These are phyloP conservation scores for Garra rufa DNA, from an alignment of 2,113 vertebrate species.

Conservation along the genomic window DNA sequence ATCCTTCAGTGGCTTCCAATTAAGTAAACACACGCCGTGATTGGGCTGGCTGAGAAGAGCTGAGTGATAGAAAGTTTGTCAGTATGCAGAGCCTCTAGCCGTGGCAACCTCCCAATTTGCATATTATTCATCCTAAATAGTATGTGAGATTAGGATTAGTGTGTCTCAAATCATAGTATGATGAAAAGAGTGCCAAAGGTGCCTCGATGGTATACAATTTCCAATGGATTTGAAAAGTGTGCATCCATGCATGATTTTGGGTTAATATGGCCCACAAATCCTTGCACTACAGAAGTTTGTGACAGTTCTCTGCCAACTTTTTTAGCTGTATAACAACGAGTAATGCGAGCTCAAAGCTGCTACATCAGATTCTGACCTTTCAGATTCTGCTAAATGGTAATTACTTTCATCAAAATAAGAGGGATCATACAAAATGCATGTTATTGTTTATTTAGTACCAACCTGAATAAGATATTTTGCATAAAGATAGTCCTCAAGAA, in stretches of 20 bases:
- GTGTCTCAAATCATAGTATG: conserved; percentile 19
- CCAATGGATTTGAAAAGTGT: conserved; percentile 7
- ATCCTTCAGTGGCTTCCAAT: conserved; percentile 51
- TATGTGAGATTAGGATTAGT: conserved; percentile 38
- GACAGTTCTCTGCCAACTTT: conserved; percentile 31
- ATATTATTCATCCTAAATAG: conserved; percentile 37
- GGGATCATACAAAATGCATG: no score
- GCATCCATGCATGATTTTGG: conserved; percentile 24
- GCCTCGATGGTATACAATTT: conserved; percentile 1
- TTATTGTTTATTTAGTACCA: no score
- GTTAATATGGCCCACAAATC: conserved; percentile 13
- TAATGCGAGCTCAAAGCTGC: background rate
- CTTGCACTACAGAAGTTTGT: background rate
- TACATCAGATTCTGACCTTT: no score
- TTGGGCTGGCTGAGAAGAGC: conserved; percentile 18
- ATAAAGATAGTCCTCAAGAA: no score
- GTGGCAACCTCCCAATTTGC: conserved; percentile 24
- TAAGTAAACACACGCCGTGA: conserved; percentile 47
- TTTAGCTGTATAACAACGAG: background rate
- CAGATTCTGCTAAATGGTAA: no score
- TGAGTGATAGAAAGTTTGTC: conserved; percentile 38
- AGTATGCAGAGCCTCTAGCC: background rate
- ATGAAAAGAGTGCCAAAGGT: conserved; percentile 38
- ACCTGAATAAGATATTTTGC: no score
- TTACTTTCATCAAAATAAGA: no score